These are phyloP conservation scores for Leptoteleia sp. DNA, from an alignment of 1,140 invertebrate genomes.

Conservation along the genomic window DNA sequence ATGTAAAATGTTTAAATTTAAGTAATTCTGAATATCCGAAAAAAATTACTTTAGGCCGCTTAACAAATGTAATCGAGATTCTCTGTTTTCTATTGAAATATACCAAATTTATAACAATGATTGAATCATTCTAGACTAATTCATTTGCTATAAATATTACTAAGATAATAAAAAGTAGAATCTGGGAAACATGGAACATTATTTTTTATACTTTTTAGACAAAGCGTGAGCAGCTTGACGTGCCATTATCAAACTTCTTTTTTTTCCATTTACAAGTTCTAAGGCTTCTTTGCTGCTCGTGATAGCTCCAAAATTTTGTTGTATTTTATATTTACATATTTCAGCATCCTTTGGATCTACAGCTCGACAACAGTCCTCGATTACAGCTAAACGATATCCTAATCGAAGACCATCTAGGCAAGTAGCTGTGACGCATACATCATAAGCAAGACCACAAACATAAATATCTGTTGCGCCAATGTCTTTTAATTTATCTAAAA, in stretches of 20 bases:
- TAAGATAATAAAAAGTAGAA: too few relatives aligned
- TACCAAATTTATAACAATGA: too few relatives aligned
- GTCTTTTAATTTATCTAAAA: slow-evolving; percentile 83
- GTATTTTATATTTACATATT: slow-evolving; percentile 80
- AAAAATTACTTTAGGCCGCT: too few relatives aligned
- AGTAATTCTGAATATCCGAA: too few relatives aligned
- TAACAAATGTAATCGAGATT: too few relatives aligned
- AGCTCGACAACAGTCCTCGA: slow-evolving; percentile 88
- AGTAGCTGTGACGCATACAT: slow-evolving; percentile 89
- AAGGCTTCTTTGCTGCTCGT: slow-evolving; percentile 82
- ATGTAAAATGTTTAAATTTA: too few relatives aligned
- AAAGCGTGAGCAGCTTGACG: slow-evolving; percentile 61
- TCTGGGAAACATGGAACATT: too few relatives aligned
- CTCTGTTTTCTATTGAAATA: too few relatives aligned
- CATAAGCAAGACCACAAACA: slow-evolving; percentile 89
- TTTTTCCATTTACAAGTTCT: slow-evolving; percentile 82
- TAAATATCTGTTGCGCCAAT: slow-evolving; percentile 87
- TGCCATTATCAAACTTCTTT: slow-evolving; percentile 83
- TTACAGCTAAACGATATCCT: slow-evolving; percentile 86
- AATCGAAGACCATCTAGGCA: slow-evolving; percentile 84
- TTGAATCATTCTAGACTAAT: too few relatives aligned
- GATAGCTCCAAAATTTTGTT: slow-evolving; percentile 82
- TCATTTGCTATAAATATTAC: too few relatives aligned
- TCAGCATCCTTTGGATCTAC: slow-evolving; percentile 82
- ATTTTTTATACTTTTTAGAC: slow-evolving; percentile 58